phyloP scores from a whole-genome alignment of 2,797 vertebrate genomes.

The Scolopax rusticola region DNA sequence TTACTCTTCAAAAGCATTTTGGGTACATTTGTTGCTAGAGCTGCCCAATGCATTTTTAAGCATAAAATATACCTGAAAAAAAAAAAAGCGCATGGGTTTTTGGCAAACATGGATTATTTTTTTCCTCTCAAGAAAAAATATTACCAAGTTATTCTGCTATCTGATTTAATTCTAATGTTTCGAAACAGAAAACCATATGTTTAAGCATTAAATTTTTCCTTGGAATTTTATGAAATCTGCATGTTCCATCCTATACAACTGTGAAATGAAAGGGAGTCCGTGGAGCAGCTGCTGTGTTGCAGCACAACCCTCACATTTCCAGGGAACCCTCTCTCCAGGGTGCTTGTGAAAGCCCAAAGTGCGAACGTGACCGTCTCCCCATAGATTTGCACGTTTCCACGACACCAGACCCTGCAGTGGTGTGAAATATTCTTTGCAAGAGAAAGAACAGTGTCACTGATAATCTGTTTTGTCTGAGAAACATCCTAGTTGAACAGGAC shows the following conservation, averaged over 20 bases:
- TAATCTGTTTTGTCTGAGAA: neutral
- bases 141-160: neutral
- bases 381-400: neutral
- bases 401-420: neutral
- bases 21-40: neutral
- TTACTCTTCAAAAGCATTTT: neutral
- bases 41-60: neutral
- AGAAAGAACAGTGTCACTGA: neutral
- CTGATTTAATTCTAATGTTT: neutral
- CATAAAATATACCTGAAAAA: neutral
- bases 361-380: neutral
- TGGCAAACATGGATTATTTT: neutral
- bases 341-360: neutral
- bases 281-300: neutral
- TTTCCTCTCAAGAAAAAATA: neutral
- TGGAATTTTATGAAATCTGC: neutral
- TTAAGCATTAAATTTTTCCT: neutral
- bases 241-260: neutral
- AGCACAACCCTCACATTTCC: neutral
- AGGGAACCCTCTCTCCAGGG: neutral
- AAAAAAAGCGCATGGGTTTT: neutral
- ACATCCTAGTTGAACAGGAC: neutral
- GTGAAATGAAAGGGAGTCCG: neutral
- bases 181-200: neutral
- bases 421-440: neutral